Evolutionary conservation across 2,888 invertebrate species (phyloP).

Genomic region (Hypomecis punctinalis): DNA sequence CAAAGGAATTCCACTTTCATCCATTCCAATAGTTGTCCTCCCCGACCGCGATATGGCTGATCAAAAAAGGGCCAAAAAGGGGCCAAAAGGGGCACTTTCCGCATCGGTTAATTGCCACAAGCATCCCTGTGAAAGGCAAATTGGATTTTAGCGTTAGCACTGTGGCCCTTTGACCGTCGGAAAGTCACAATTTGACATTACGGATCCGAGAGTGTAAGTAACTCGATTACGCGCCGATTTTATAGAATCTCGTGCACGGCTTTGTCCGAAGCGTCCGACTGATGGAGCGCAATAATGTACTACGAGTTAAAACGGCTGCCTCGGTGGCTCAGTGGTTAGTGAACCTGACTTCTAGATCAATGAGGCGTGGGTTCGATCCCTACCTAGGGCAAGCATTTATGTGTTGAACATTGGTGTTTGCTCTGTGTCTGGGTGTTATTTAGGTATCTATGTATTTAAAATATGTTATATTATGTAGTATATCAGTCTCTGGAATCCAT

Average conservation of each 20-base stretch:
- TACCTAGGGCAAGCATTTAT: no score
- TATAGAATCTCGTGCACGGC: slow-evolving; percentile 55
- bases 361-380: no score
- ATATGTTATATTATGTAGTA: no score
- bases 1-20: slow-evolving; percentile 56
- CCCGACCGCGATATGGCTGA: slow-evolving; percentile 55
- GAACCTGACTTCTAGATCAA: no score
- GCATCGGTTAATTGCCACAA: slow-evolving; percentile 80
- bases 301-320: no score
- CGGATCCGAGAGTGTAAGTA: slow-evolving; percentile 64
- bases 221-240: slow-evolving; percentile 77
- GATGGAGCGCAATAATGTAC: slow-evolving; percentile 9
- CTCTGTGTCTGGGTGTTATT: no score
- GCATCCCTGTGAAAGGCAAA: slow-evolving; percentile 75
- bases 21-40: slow-evolving; percentile 61
- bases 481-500: no score
- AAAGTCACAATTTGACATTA: slow-evolving; percentile 77
- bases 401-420: no score
- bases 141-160: slow-evolving; percentile 76
- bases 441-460: no score
- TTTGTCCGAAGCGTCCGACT: slow-evolving; percentile 41
- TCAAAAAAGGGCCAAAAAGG: slow-evolving; percentile 52
- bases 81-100: slow-evolving; percentile 70
- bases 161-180: slow-evolving; percentile 70
- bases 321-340: no score